These are phyloP conservation scores for Lutjanus argentimaculatus DNA, from an alignment of 2,797 vertebrate genomes.

Conservation along the genomic window DNA sequence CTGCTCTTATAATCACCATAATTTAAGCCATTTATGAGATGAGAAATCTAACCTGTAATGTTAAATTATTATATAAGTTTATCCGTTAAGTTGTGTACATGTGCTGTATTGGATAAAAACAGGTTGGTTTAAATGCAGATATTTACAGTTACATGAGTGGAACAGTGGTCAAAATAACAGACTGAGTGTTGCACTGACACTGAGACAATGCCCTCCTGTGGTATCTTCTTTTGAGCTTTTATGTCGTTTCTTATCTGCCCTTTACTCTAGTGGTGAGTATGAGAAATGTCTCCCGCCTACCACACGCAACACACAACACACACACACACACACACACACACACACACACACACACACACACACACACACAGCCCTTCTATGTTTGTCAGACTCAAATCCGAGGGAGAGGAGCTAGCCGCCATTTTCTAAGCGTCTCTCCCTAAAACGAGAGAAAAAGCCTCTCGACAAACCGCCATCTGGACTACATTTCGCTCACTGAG, in stretches of 20 bases:
- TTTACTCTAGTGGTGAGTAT: constrained; percentile 82
- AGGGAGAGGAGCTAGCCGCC: constrained; percentile 93
- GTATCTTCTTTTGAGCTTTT: constrained; percentile 70
- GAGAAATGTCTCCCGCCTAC: constrained; percentile 88
- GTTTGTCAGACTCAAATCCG: constrained; percentile 89
- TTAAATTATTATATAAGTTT: too few species aligned
- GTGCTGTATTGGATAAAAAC: not conserved
- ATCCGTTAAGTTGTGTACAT: not conserved
- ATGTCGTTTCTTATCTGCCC: constrained; percentile 72
- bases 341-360: constrained; percentile 33
- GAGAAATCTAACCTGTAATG: not conserved
- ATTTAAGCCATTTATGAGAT: not conserved
- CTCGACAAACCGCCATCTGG: constrained; percentile 68
- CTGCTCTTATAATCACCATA: not conserved
- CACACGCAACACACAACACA: constrained; percentile 27
- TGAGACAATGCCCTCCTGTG: constrained; percentile 83
- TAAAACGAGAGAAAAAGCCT: constrained; percentile 85
- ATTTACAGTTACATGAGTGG: not conserved
- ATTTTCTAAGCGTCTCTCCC: constrained; percentile 93
- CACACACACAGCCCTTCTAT: constrained; percentile 81
- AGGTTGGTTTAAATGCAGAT: not conserved
- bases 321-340: constrained; percentile 66
- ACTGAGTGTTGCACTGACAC: too few species aligned
- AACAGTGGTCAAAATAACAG: not conserved
- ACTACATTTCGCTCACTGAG: constrained; percentile 47